Evolutionary conservation across 2,113 vertebrate species (phyloP).

Genomic region (Caranx ignobilis): DNA sequence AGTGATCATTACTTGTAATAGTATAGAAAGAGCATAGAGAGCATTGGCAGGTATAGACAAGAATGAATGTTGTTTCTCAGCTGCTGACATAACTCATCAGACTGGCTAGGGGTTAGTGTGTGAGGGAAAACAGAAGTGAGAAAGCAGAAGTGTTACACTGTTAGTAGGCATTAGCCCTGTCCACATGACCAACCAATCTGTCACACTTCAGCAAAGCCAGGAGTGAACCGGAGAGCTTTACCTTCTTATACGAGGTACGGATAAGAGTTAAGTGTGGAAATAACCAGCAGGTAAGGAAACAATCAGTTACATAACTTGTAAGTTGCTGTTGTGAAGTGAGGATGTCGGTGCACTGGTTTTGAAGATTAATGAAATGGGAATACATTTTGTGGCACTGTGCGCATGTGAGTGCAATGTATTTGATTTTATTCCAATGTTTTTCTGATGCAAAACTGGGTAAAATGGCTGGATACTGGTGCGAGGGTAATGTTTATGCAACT

Average conservation of each 20-base stretch:
- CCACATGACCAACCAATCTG: constrained; percentile 42
- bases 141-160: constrained; percentile 55
- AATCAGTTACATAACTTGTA: neutral
- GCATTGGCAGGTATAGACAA: too few relatives aligned
- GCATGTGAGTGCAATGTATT: neutral
- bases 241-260: neutral
- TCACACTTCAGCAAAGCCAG: constrained; percentile 5
- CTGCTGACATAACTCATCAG: neutral
- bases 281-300: constrained; percentile 41
- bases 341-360: neutral
- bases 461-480: neutral
- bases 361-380: neutral
- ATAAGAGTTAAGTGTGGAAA: neutral
- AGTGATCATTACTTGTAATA: neutral
- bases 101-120: neutral
- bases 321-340: neutral
- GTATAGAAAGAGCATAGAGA: neutral
- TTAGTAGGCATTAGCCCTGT: neutral
- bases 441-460: neutral
- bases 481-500: neutral
- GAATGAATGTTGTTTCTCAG: neutral
- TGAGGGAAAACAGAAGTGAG: constrained; percentile 53
- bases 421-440: neutral
- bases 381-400: neutral
- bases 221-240: neutral